A percentile compares a stretch with the other conserved stretches of the same genome.
Evolutionary conservation across 2,113 vertebrate genomes (phyloP).

Genomic region (Gymnorhina tibicen): DNA sequence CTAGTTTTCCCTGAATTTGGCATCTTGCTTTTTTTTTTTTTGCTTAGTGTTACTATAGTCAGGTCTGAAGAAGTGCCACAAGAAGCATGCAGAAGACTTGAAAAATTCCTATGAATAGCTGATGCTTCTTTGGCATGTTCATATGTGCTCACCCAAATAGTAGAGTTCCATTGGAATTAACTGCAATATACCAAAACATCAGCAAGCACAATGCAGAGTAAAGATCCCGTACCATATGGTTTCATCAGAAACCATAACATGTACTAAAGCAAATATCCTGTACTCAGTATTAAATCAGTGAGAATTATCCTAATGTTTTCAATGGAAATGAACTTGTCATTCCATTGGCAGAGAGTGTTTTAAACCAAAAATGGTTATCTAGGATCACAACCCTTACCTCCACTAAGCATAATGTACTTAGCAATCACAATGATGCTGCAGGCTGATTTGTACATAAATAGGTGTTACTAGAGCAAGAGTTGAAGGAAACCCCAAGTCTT

Average conservation of each 20-base stretch:
- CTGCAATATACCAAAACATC: neutral
- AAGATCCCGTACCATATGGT: neutral
- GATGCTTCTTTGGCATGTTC: neutral
- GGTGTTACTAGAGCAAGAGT: neutral
- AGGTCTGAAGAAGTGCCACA: neutral
- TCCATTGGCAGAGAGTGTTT: neutral
- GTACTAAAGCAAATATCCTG: neutral
- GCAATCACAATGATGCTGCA: neutral
- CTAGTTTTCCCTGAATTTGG: neutral
- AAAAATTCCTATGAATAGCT: neutral
- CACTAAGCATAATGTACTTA: neutral
- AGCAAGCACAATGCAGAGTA: neutral
- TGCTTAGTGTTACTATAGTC: neutral
- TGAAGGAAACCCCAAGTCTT: neutral
- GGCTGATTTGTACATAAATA: neutral
- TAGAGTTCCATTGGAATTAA: neutral
- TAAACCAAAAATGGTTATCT: neutral
- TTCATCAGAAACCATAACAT: neutral
- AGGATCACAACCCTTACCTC: neutral
- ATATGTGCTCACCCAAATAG: neutral
- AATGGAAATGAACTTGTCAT: neutral
- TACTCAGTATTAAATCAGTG: neutral
- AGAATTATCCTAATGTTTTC: neutral
- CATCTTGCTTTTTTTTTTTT: neutral
- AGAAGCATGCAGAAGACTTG: neutral